phyloP scores from a whole-genome alignment of 2,113 vertebrate species.

The Leucosticte australis region DNA sequence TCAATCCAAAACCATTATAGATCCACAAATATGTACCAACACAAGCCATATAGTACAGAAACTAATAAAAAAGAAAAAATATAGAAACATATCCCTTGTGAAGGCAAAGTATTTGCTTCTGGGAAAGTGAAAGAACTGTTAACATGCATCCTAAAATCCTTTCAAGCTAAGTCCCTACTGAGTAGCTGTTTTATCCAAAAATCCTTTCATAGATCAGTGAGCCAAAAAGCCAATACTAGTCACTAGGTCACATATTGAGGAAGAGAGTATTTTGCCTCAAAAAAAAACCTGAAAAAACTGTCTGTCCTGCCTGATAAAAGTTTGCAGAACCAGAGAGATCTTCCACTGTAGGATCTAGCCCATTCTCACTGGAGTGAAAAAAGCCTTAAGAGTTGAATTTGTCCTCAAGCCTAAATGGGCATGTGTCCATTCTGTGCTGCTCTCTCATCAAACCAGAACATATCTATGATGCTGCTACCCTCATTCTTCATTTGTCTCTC shows the following conservation, averaged over 20 bases:
- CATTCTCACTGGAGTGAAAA: not conserved
- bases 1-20: not conserved
- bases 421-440: not conserved
- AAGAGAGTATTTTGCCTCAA: not conserved
- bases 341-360: not conserved
- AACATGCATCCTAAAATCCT: not conserved
- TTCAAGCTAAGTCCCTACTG: not conserved
- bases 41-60: not conserved
- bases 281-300: not conserved
- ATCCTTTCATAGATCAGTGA: slow-evolving; percentile 16
- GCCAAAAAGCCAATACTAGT: slow-evolving; percentile 4
- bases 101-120: not conserved
- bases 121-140: not conserved
- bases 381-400: not conserved
- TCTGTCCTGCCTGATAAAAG: not conserved
- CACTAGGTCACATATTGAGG: not conserved
- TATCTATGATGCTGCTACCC: not conserved
- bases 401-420: not conserved
- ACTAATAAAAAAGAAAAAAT: not conserved
- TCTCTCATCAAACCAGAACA: not conserved
- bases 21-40: not conserved
- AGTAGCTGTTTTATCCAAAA: slow-evolving; percentile 20
- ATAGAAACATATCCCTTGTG: not conserved
- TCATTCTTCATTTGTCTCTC: not conserved
- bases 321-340: not conserved